Evolutionary conservation across 2,888 invertebrate genomes (phyloP).

Genomic region (Miltochrista miniata): DNA sequence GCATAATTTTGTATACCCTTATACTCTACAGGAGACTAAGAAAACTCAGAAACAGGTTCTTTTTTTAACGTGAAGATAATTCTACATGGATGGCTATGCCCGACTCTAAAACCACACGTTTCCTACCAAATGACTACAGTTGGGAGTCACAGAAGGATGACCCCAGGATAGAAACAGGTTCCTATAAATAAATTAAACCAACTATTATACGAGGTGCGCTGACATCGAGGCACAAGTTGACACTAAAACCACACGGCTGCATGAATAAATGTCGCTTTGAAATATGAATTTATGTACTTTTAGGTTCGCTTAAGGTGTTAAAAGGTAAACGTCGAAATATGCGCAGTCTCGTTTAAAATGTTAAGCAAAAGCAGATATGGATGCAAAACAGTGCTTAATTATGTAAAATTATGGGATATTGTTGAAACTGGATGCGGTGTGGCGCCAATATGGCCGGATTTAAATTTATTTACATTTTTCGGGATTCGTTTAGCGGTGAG

Average conservation of each 20-base stretch:
- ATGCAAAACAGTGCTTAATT: slow-evolving; percentile 26
- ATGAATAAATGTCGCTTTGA: slow-evolving; percentile 21
- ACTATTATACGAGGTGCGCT: too few relatives aligned
- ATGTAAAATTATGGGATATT: slow-evolving; percentile 23
- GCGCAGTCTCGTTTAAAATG: slow-evolving; percentile 25
- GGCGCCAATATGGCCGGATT: slow-evolving; percentile 4
- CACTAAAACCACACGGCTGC: slow-evolving; percentile 23
- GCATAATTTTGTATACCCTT: too few relatives aligned
- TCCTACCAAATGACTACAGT: too few relatives aligned
- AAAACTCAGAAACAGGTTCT: too few relatives aligned
- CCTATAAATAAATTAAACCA: too few relatives aligned
- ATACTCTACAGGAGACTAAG: too few relatives aligned
- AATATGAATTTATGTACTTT: slow-evolving; percentile 23
- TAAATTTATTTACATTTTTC: slow-evolving; percentile 3
- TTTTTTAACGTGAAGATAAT: too few relatives aligned
- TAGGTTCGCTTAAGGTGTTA: slow-evolving; percentile 16
- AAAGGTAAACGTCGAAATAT: slow-evolving; percentile 16
- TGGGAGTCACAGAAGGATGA: too few relatives aligned
- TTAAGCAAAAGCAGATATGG: slow-evolving; percentile 21
- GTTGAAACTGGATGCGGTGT: slow-evolving; percentile 1
- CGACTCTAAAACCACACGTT: too few relatives aligned
- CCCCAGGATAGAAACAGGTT: too few relatives aligned
- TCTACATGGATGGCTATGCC: too few relatives aligned
- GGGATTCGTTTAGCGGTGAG: background rate
- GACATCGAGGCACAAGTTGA: too few relatives aligned